Evolutionary conservation across 2,797 vertebrate species (phyloP).

Genomic region (Ficedula albicollis): DNA sequence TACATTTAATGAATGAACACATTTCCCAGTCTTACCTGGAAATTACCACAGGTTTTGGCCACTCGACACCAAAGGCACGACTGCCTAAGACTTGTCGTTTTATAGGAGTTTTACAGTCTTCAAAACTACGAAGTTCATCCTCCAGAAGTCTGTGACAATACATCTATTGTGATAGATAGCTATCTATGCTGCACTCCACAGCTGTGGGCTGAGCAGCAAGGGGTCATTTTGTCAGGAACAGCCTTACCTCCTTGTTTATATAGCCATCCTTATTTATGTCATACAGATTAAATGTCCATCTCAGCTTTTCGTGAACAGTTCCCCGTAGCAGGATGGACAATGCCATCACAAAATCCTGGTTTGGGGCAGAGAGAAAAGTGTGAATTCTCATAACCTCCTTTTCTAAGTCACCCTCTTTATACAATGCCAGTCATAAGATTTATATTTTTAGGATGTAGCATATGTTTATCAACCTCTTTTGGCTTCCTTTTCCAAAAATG

Average conservation of each 20-base stretch:
- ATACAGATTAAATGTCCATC: conserved; percentile 97
- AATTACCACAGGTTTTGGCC: neutral
- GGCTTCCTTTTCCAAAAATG: neutral
- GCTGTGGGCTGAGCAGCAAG: neutral
- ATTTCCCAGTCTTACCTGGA: neutral
- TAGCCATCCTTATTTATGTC: conserved; percentile 97
- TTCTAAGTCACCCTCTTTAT: neutral
- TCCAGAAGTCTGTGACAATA: neutral
- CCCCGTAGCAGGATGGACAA: conserved; percentile 92
- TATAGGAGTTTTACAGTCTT: neutral
- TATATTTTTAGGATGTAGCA: neutral
- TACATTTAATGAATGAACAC: neutral
- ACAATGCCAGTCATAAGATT: neutral
- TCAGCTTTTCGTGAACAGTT: conserved; percentile 91
- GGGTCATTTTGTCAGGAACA: neutral
- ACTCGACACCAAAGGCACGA: neutral
- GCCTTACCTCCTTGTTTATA: conserved; percentile 93
- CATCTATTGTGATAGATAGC: too few species aligned
- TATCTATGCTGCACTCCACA: neutral
- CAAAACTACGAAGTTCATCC: neutral
- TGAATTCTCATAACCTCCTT: neutral
- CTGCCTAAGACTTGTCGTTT: neutral
- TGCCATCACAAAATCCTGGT: conserved; percentile 94
- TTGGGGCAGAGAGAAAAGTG: neutral
- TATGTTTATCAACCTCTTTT: neutral